Percentiles rank a stretch among this genome's conserved stretches.
Evolutionary conservation across 1,140 invertebrate genomes (phyloP).

Genomic region (Asbolus verrucosus): DNA sequence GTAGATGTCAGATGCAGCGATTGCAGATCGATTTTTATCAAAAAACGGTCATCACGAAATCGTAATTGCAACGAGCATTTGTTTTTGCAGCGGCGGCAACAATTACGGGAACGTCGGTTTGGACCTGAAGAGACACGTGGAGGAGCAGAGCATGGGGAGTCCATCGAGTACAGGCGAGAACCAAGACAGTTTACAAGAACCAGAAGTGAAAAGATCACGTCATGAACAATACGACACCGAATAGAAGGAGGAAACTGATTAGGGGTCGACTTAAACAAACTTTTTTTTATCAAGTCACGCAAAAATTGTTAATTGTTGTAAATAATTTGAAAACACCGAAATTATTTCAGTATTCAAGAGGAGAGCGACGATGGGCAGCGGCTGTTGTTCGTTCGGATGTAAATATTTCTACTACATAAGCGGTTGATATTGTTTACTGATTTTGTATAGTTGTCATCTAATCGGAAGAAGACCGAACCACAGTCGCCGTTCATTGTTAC

Average conservation of each 20-base stretch:
- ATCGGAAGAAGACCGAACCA: too few relatives aligned
- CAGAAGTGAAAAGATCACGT: conserved; percentile 61
- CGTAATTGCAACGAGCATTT: not conserved
- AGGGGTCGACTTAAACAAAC: not conserved
- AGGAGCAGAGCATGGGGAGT: conserved; percentile 61
- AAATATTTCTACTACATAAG: not conserved
- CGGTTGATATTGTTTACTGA: conserved; percentile 12
- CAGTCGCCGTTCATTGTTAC: conserved; percentile 1
- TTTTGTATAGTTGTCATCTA: not conserved
- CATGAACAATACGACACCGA: conserved; percentile 62
- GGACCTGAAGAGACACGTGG: conserved; percentile 63
- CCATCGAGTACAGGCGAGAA: conserved; percentile 60
- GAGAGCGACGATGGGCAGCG: not conserved
- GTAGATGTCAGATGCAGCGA: too few relatives aligned
- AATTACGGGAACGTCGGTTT: conserved; percentile 56
- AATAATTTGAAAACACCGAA: conserved; percentile 25
- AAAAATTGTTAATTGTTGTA: conserved; percentile 38
- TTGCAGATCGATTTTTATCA: too few relatives aligned
- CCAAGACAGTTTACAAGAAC: conserved; percentile 58
- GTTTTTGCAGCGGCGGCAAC: conserved; percentile 44
- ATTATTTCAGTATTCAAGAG: conserved; percentile 29
- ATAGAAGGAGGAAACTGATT: conserved; percentile 49
- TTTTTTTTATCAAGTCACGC: conserved; percentile 27
- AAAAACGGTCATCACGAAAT: too few relatives aligned
- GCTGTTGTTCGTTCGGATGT: not conserved